These are phyloP conservation scores for Protosalanx chinensis DNA, from an alignment of 2,797 vertebrate genomes.

Conservation along the genomic window DNA sequence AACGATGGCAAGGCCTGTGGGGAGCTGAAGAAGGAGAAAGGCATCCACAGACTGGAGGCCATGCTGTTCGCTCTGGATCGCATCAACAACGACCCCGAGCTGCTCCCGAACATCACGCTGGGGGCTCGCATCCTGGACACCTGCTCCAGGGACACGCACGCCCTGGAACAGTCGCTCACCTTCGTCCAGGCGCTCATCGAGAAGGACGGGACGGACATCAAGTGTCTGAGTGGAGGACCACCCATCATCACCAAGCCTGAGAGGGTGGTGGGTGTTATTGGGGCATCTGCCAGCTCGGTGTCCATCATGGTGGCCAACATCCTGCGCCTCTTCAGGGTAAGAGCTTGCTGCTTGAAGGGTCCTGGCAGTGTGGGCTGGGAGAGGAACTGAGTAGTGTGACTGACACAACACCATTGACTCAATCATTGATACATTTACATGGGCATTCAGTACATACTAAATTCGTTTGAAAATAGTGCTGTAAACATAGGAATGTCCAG, in stretches of 20 bases:
- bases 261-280: slow-evolving; percentile 91
- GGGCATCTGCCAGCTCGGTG: slow-evolving; percentile 92
- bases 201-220: slow-evolving; percentile 93
- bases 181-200: slow-evolving; percentile 96
- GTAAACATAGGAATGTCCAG: not conserved
- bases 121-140: slow-evolving; percentile 94
- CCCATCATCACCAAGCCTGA: slow-evolving; percentile 96
- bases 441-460: not conserved
- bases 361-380: not conserved
- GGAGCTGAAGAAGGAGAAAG: slow-evolving; percentile 95
- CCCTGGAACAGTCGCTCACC: slow-evolving; percentile 94
- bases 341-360: slow-evolving; percentile 26
- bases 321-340: slow-evolving; percentile 93
- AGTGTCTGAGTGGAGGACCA: slow-evolving; percentile 88
- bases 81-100: slow-evolving; percentile 93
- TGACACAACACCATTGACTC: not conserved
- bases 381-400: not conserved
- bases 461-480: not conserved
- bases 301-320: slow-evolving; percentile 99
- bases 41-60: slow-evolving; percentile 93
- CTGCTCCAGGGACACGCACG: slow-evolving; percentile 93
- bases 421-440: not conserved
- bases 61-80: slow-evolving; percentile 95
- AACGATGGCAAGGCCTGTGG: slow-evolving; percentile 90
- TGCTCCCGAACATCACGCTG: slow-evolving; percentile 94